Percentiles rank a stretch among this genome's conserved stretches.
Conservation (phyloP, 1,140 invertebrate genomes). For the Aphidius gifuensis region DNA sequence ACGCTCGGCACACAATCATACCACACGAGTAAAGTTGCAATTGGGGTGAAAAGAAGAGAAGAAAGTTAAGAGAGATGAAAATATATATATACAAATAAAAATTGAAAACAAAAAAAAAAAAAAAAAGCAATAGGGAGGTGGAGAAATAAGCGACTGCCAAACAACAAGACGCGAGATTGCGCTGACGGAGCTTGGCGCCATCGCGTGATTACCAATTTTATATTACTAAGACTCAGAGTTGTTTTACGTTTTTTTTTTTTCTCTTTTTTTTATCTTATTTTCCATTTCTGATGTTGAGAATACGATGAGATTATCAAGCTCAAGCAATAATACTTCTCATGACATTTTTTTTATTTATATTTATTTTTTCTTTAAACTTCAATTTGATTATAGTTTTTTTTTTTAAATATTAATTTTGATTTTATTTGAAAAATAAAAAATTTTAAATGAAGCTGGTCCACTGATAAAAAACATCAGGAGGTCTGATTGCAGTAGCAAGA, state of each 20-base stretch:
- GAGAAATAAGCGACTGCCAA: conserved; percentile 17
- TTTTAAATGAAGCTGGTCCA: background rate
- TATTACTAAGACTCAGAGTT: conserved; percentile 43
- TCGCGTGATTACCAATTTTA: conserved; percentile 58
- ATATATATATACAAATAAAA: background rate
- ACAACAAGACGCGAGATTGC: conserved; percentile 52
- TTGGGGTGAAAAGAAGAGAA: background rate
- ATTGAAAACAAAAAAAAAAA: conserved; percentile 25
- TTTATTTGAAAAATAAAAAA: background rate
- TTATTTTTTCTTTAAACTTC: too few relatives aligned
- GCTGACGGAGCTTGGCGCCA: conserved; percentile 54
- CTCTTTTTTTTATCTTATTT: conserved; percentile 4
- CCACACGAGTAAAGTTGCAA: conserved; percentile 7
- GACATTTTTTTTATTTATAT: too few relatives aligned
- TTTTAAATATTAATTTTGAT: background rate
- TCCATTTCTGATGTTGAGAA: background rate
- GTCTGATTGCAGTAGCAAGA: conserved; percentile 43
- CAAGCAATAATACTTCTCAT: too few relatives aligned
- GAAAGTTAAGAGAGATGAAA: conserved; percentile 4
- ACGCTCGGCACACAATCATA: conserved; percentile 12
- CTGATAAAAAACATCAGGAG: background rate
- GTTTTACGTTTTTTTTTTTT: background rate
- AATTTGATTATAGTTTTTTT: background rate
- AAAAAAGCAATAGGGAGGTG: conserved; percentile 29
- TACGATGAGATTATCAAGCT: background rate